Evolutionary conservation across 2,888 invertebrate species (phyloP).

Genomic region (Lasioglossum figueresi): DNA sequence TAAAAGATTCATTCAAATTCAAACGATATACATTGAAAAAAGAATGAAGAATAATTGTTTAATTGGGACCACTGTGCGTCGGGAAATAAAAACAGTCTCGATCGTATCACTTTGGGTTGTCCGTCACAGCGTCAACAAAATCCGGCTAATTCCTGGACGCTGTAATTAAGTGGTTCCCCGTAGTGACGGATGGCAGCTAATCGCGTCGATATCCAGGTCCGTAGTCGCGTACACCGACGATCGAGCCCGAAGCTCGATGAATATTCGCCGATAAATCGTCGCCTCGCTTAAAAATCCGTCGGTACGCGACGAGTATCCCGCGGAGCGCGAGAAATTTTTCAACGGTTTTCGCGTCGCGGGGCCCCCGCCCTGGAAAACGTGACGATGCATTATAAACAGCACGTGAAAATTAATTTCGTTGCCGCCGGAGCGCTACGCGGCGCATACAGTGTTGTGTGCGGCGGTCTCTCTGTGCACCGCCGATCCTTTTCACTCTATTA

Average conservation of each 20-base stretch:
- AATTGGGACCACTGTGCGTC: no score
- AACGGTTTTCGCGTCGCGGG: neutral
- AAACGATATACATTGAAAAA: no score
- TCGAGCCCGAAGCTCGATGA: neutral
- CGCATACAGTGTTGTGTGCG: neutral
- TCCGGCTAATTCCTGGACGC: neutral
- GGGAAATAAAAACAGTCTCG: neutral
- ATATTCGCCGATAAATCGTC: slow-evolving; percentile 19
- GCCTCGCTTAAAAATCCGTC: slow-evolving; percentile 6
- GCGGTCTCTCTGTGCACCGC: neutral
- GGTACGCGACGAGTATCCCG: neutral
- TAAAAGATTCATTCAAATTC: no score
- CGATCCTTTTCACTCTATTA: slow-evolving; percentile 6
- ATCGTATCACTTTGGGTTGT: neutral
- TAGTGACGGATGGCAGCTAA: neutral
- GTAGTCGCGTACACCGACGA: neutral
- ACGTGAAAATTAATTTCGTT: neutral
- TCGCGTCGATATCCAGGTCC: neutral
- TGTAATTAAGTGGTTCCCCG: neutral
- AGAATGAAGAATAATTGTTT: no score
- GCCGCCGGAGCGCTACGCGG: neutral
- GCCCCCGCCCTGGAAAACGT: neutral
- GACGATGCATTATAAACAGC: slow-evolving; percentile 26
- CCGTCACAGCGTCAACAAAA: neutral
- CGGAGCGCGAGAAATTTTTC: slow-evolving; percentile 3